Base-by-base conservation (phyloP, 2,113 vertebrate species). In the Odontesthes bonariensis region DNA sequence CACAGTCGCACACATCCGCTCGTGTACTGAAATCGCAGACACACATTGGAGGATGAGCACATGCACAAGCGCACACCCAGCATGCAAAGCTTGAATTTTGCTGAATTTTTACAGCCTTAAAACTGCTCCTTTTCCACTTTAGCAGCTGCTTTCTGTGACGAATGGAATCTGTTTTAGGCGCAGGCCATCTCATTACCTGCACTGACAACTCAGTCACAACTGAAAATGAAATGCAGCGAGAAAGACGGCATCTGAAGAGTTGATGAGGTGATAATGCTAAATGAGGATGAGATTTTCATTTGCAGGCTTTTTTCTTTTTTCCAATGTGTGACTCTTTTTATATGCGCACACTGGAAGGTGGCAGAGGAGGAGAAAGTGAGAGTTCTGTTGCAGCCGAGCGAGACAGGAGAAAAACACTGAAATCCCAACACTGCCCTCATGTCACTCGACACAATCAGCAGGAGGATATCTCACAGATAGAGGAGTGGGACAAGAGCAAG, bases 211-310 rank as follows among this genome's bases (percentile, higher is more conserved):
- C 64, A 27, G 72, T 86, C 77, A 53, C 70, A 56, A 51, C 65
- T 6, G 73, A 64, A 62, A 87, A 87, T 86, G 74, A 85, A 88
- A 88, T 86, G 82, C 75, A 31, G 88, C 5, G 73, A 78, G 78
- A 84, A 72, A 38, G 54, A 77, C 42, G 9, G 64, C 76, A 54
- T 83, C 57, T 58, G 69, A 74, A 65, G 54, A 74, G 56, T 68
- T 76, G 87, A 84, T 73, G n/a, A 54, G 79, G 75, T 79, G 85
- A 85, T 83, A 78, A 82, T 82, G 69, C 81, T 76, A 86, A 85
- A 82, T 63, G 72, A 87, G 56, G 66, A 81, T 67, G 81, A 74
- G 75, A 73, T 70, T 76, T 65, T 57, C 11, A 49, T 76, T 76
- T n/a, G 27, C 57, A 16, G 40, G 31, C 2, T 19, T 66, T 49